phyloP scores from a whole-genome alignment of 2,797 vertebrate species.

The Carapus acus region DNA sequence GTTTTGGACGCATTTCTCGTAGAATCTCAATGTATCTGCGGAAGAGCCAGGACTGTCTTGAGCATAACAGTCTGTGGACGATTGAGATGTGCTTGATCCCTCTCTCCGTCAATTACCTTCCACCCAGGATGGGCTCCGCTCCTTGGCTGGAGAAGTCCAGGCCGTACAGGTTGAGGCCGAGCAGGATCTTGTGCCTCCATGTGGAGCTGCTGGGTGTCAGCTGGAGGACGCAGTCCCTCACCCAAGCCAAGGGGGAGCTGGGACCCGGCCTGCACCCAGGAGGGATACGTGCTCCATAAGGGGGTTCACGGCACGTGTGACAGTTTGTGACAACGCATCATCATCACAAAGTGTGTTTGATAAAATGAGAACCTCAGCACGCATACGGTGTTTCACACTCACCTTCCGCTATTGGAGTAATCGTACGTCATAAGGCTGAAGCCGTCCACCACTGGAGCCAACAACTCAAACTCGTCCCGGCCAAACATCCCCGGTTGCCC shows the following conservation, averaged over 20 bases:
- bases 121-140: slow-evolving; percentile 81
- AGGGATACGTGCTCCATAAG: no score
- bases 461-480: slow-evolving; percentile 82
- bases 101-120: slow-evolving; percentile 64
- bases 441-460: slow-evolving; percentile 82
- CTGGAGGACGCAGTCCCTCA: slow-evolving; percentile 84
- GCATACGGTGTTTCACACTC: slow-evolving; percentile 23
- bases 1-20: slow-evolving; percentile 84
- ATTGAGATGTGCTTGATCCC: background rate
- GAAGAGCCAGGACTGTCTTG: slow-evolving; percentile 15
- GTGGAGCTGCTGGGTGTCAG: slow-evolving; percentile 81
- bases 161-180: slow-evolving; percentile 93
- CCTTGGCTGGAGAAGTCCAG: slow-evolving; percentile 83
- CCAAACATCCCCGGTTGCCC: slow-evolving; percentile 87
- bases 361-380: no score
- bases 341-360: no score
- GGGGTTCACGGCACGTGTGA: background rate
- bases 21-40: slow-evolving; percentile 87
- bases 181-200: slow-evolving; percentile 92
- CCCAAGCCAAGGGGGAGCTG: slow-evolving; percentile 87
- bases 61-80: background rate
- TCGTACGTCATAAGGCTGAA: slow-evolving; percentile 99
- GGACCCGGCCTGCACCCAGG: slow-evolving; percentile 80
- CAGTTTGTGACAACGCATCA: no score
- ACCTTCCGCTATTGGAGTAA: slow-evolving; percentile 78